A percentile compares a stretch with the other conserved stretches of the same genome.
These are phyloP conservation scores for Palythoa grandis DNA, from an alignment of 92 coral and sea anemone species.

Conservation along the genomic window DNA sequence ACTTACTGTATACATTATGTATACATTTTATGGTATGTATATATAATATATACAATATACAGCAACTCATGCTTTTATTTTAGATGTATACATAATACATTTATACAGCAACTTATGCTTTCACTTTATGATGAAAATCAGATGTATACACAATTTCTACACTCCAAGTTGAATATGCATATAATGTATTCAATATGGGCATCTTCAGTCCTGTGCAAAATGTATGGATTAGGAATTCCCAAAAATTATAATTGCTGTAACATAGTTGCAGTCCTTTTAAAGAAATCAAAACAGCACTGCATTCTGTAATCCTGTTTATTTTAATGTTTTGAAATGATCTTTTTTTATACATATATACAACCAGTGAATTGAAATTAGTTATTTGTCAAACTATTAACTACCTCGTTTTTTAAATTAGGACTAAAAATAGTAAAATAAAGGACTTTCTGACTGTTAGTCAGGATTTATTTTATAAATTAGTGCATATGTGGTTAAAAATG, in stretches of 20 bases:
- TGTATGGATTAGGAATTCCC: not conserved
- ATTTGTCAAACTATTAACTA: not conserved
- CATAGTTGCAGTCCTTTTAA: not conserved
- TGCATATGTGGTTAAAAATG: too few relatives aligned
- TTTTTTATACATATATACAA: not conserved
- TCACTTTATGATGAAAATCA: not conserved
- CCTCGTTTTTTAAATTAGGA: not conserved
- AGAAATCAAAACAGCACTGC: not conserved
- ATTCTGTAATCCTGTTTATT: not conserved
- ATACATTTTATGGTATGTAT: not conserved
- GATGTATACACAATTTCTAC: not conserved
- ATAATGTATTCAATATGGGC: too few relatives aligned
- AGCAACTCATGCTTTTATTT: not conserved
- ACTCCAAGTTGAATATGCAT: too few relatives aligned
- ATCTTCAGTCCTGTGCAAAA: not conserved
- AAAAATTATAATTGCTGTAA: not conserved
- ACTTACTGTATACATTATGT: too few relatives aligned
- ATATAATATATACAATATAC: too few relatives aligned
- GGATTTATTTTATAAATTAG: too few relatives aligned
- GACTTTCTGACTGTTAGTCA: too few relatives aligned
- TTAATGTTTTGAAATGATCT: not conserved
- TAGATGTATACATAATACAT: not conserved
- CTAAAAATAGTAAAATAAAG: too few relatives aligned
- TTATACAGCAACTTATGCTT: not conserved
- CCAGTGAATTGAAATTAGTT: not conserved